Base-by-base conservation (phyloP, 2,797 vertebrate species). In the Gephyroberyx darwinii region DNA sequence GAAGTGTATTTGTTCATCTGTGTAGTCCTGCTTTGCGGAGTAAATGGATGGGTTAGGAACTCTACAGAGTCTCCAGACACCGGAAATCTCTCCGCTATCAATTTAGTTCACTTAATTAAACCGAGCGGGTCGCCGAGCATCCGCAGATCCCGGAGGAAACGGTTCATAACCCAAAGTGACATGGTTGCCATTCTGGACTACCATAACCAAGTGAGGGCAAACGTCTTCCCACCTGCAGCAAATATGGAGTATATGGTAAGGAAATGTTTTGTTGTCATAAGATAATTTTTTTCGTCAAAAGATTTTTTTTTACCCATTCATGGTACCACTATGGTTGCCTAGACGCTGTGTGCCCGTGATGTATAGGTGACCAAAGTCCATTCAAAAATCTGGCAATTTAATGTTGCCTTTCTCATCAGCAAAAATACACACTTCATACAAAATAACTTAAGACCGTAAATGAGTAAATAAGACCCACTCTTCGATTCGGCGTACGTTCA, bases 211-310 rank as follows among this genome's bases (percentile, higher is more conserved):
- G 93, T 96, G 61, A 92, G 96, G 86, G 95, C 95, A 71, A 95
- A 91, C 84, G 96, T 96, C 71, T 96, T 95, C 79, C 96, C 96
- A 90, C 96, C 96, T 74, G 95, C 96, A 72, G 94, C 95, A 52
- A 96, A 97, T 88, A 97, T 97, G 96, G 96, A 97, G 88, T 95
- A 95, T 57, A 96, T 97, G 96, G 96, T 96, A 92, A 95, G 94
- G 26, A 10, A 20, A 10, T 20, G 13, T 52, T 22, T 16, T 52
- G 17, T 17, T 17, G 5, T 8, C 33, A 7, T 26, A 26, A 26
- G 26, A 26, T 26, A 26, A 26, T 26, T 26, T 26, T 4, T 26
- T 26, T 26, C 26, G 26, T 26, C 26, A 26, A 26, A 26, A 26
- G 26, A 26, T 26, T 26, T 26, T 1, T 1, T 26, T 26, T 26